Evolutionary conservation across 2,113 vertebrate species (phyloP).

Genomic region (Petrocephalus zakoni): DNA sequence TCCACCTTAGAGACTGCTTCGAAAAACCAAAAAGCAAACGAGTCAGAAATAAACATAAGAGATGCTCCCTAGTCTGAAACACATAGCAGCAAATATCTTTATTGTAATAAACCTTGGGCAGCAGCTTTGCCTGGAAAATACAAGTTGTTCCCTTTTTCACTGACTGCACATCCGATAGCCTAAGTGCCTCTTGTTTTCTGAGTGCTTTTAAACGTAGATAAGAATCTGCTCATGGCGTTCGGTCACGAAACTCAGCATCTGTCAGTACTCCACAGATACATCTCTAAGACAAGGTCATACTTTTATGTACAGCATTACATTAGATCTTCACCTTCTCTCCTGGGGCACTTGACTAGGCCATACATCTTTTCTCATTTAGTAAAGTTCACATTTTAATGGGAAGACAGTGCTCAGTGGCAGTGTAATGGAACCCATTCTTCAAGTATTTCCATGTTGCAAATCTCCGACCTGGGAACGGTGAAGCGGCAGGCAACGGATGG

Average conservation of each 20-base stretch:
- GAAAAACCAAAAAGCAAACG: conserved; percentile 23
- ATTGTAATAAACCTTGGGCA: conserved; percentile 31
- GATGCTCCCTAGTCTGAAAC: conserved; percentile 27
- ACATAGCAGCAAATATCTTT: conserved; percentile 71
- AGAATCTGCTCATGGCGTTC: conserved; percentile 43
- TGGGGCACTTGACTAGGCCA: conserved; percentile 74
- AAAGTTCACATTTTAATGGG: conserved; percentile 93
- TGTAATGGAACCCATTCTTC: conserved; percentile 85
- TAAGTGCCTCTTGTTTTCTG: conserved; percentile 54
- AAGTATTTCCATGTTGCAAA: conserved; percentile 74
- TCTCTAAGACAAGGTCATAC: conserved; percentile 54
- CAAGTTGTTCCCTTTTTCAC: conserved; percentile 29
- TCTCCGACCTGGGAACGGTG: conserved; percentile 33
- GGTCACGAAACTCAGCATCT: conserved; percentile 52
- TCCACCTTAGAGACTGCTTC: conserved; percentile 50
- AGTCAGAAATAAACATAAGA: conserved; percentile 31
- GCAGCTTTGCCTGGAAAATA: conserved; percentile 28
- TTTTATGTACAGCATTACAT: conserved; percentile 58
- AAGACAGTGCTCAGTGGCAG: conserved; percentile 84
- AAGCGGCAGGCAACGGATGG: conserved; percentile 30
- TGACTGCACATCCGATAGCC: conserved; percentile 28
- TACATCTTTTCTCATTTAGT: conserved; percentile 55
- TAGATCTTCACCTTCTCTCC: conserved; percentile 69
- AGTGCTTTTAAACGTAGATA: conserved; percentile 23
- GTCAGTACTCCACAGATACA: conserved; percentile 62